A percentile compares a stretch with the other conserved stretches of the same genome.
These are phyloP conservation scores for Manis pentadactyla DNA, from an alignment of 2,797 vertebrate species.

Conservation along the genomic window DNA sequence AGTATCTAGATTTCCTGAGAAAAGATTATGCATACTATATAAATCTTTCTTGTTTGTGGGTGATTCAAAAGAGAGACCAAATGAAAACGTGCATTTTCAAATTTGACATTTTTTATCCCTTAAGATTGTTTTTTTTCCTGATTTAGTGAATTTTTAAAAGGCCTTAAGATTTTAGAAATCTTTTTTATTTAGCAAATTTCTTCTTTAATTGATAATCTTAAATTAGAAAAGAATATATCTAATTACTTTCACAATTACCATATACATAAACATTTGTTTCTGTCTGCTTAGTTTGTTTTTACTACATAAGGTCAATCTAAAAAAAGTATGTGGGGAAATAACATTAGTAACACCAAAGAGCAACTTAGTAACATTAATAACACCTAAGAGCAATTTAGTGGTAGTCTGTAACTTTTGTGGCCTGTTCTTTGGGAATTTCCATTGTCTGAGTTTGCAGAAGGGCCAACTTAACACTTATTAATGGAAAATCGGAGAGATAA, in stretches of 20 bases:
- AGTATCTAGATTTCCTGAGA: conserved; percentile 34
- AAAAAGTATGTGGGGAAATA: conserved; percentile 42
- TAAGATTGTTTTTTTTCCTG: background rate
- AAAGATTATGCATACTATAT: background rate
- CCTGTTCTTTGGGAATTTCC: conserved; percentile 52
- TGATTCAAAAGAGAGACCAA: conserved; percentile 40
- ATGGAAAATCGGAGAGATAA: conserved; percentile 33
- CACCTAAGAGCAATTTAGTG: background rate
- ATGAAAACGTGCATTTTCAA: conserved; percentile 41
- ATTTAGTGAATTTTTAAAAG: background rate
- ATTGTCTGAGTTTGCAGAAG: conserved; percentile 36
- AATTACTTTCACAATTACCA: conserved; percentile 11
- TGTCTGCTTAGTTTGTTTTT: conserved; percentile 55
- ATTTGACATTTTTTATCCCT: conserved; percentile 30
- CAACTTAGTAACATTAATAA: conserved; percentile 2
- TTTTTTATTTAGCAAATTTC: conserved; percentile 47
- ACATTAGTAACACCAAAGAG: background rate
- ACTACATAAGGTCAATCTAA: background rate
- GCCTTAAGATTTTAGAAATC: background rate
- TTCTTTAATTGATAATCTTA: conserved; percentile 39
- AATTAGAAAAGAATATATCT: conserved; percentile 44
- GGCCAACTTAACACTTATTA: conserved; percentile 2
- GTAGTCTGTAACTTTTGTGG: conserved; percentile 43
- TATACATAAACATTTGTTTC: background rate
- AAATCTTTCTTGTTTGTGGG: conserved; percentile 22